phyloP scores from a whole-genome alignment of 2,797 vertebrate species.

The Stomatorhinus walkeri region DNA sequence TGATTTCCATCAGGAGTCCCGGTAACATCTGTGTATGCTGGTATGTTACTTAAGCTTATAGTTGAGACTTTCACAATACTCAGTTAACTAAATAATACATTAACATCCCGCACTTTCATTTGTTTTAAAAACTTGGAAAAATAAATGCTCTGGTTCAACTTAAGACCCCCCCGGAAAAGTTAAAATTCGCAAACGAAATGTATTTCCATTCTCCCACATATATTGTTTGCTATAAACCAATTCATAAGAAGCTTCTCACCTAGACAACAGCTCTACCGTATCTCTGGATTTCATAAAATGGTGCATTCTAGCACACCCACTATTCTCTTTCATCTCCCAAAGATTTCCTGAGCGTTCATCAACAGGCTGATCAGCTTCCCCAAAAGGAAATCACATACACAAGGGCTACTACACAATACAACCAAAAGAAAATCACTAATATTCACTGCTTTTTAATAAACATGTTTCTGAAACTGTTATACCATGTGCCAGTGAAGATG shows the following conservation, averaged over 20 bases:
- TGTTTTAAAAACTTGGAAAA: neutral
- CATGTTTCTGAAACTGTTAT: neutral
- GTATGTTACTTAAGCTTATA: neutral
- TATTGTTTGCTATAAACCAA: neutral
- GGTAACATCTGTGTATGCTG: neutral
- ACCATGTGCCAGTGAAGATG: neutral
- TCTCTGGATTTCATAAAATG: neutral
- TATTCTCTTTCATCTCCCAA: neutral
- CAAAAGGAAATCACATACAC: neutral
- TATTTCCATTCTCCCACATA: neutral
- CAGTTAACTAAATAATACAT: neutral
- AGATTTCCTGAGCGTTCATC: neutral
- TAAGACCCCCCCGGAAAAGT: too few species aligned
- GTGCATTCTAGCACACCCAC: neutral
- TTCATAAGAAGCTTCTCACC: neutral
- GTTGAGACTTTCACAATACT: neutral
- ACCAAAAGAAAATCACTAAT: neutral
- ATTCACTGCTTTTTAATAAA: neutral
- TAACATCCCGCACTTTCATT: neutral
- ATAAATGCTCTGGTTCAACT: neutral
- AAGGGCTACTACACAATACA: neutral
- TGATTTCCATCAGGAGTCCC: neutral
- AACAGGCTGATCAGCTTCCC: neutral
- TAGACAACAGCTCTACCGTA: neutral
- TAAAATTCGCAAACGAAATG: neutral